Base-by-base conservation (phyloP, 53 echinoderm and acorn worm species). In the Echinometra lucunter region DNA sequence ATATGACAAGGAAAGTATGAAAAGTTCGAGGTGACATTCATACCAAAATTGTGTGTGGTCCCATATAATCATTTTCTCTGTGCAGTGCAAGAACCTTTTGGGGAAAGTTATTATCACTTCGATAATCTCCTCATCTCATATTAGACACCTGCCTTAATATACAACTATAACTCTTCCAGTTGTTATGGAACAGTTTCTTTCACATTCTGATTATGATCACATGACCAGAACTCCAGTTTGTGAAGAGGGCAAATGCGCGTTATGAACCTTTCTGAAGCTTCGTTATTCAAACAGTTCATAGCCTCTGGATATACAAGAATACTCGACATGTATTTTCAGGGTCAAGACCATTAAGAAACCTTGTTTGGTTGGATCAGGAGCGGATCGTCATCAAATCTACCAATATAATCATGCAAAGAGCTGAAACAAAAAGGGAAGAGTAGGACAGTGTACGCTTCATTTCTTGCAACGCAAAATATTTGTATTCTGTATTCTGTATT, bases 281-380 rank as follows among this genome's bases (percentile, higher is more conserved):
- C 49, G 85, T 53, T 85, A 85, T 85, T 85, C 85, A 85, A 47
- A 2, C 4, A 3, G 28, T 28, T 12, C 53, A 47, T 85, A 11
- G 85, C 85, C 85, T 27, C 85, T 12, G 85, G 85, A 49, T 28
- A 85, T n/a, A 16, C 9, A 45, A n/a, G 13, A 28, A 30, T 40
- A 85, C 53, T 85, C n/a, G 49, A 85, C 42, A 81, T 81, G 85
- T 49, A 45, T 47, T n/a, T 47, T 49, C 49, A 85, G 49, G 85
- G 85, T 85, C 85, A 49, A 85, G 85, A 30, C 85, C 49, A 45
- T 85, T 85, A 49, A 15, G 15, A 49, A 85, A 47, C 27, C n/a
- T 49, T 37, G 6, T 74, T 35, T 7, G n/a, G 28, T 28, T 45
- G 85, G 53, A 21, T 2, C 27, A 27, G 47, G 49, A 49, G 85